Percentiles rank a stretch among this genome's conserved stretches.
Evolutionary conservation across 2,888 invertebrate species (phyloP).

Genomic region (Hypena proboscidalis): DNA sequence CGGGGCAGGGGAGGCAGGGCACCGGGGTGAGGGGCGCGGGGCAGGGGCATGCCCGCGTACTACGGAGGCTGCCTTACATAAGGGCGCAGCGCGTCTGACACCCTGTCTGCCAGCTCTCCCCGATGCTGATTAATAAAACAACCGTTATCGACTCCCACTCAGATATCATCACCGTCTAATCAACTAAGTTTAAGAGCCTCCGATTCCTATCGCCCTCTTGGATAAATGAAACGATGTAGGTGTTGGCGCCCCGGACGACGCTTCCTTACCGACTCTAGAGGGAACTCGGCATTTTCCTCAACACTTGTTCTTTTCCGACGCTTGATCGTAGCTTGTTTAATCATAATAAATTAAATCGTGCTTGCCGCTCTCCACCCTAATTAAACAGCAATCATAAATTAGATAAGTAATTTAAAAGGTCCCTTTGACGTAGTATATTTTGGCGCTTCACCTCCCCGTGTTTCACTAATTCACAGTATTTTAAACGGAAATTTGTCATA

Average conservation of each 20-base stretch:
- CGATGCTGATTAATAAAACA: constrained; percentile 79
- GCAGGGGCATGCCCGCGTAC: constrained; percentile 58
- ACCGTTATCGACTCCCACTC: constrained; percentile 63
- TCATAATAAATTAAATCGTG: constrained; percentile 21
- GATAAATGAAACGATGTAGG: constrained; percentile 29
- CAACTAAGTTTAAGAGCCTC: constrained; percentile 50
- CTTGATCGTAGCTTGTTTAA: constrained; percentile 19
- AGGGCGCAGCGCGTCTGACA: constrained; percentile 78
- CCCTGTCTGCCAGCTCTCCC: constrained; percentile 69
- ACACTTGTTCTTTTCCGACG: constrained; percentile 6
- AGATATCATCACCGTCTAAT: constrained; percentile 65
- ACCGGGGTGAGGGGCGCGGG: constrained; percentile 31
- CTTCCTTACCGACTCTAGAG: constrained; percentile 7
- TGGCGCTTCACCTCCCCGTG: constrained; percentile 19
- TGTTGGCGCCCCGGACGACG: constrained; percentile 5
- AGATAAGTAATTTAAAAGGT: constrained; percentile 33
- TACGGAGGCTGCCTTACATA: constrained; percentile 77
- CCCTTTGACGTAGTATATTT: constrained; percentile 25
- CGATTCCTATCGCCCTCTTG: constrained; percentile 9
- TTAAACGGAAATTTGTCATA: constrained; percentile 46
- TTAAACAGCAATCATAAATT: constrained; percentile 40
- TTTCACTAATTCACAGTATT: constrained; percentile 38
- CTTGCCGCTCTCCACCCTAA: constrained; percentile 20
- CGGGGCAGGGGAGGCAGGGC: constrained; percentile 41
- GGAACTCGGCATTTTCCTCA: constrained; percentile 1